A percentile compares a stretch with the other conserved stretches of the same genome.
These are phyloP conservation scores for Cotesia vestalis DNA, from an alignment of 1,140 invertebrate species.

Conservation along the genomic window DNA sequence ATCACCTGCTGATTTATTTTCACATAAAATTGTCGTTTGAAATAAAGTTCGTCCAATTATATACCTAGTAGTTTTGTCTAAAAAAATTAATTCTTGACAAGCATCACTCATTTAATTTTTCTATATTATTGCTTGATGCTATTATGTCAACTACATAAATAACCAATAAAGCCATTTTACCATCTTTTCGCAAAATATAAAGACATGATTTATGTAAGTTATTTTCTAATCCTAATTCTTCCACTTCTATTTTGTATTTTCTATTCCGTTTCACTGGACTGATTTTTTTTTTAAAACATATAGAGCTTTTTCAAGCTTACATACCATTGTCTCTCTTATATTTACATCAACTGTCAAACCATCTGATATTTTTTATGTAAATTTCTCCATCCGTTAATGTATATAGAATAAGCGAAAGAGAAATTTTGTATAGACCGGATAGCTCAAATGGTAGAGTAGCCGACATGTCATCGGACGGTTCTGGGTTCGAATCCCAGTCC, in stretches of 20 bases:
- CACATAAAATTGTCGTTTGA: slow-evolving; percentile 15
- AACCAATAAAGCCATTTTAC: slow-evolving; percentile 14
- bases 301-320: slow-evolving; percentile 47
- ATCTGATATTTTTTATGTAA: slow-evolving; percentile 57
- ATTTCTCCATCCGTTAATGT: slow-evolving; percentile 58
- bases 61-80: slow-evolving; percentile 15
- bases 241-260: slow-evolving; percentile 37
- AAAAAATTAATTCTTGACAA: slow-evolving; percentile 20
- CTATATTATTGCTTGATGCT: slow-evolving; percentile 21
- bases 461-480: too few relatives aligned
- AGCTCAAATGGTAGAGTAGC: too few relatives aligned
- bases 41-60: slow-evolving; percentile 21
- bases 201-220: slow-evolving; percentile 50
- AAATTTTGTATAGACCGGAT: too few relatives aligned
- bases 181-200: slow-evolving; percentile 44
- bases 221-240: slow-evolving; percentile 33
- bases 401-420: too few relatives aligned
- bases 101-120: slow-evolving; percentile 31
- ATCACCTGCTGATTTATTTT: slow-evolving; percentile 15
- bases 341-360: slow-evolving; percentile 27
- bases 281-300: slow-evolving; percentile 38
- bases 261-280: slow-evolving; percentile 8
- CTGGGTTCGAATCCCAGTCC: too few relatives aligned
- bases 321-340: slow-evolving; percentile 33
- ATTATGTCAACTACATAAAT: slow-evolving; percentile 35